These are phyloP conservation scores for Toxotes jaculatrix DNA, from an alignment of 2,113 vertebrate species.

Conservation along the genomic window DNA sequence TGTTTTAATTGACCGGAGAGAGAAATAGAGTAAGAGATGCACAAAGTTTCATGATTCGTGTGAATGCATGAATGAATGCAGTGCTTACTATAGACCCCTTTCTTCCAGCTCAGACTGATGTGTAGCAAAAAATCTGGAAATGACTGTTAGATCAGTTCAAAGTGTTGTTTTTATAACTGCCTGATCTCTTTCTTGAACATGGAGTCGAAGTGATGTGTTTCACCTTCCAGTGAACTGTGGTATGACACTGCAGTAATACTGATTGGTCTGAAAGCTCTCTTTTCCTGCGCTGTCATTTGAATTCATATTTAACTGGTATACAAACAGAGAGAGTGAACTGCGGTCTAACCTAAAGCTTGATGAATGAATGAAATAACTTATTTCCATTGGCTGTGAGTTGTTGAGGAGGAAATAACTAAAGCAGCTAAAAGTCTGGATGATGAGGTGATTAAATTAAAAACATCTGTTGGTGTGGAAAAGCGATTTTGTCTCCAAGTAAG, in stretches of 20 bases:
- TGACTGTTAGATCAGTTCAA: too few relatives aligned
- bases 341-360: conserved; percentile 8
- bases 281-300: conserved; percentile 21
- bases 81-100: not conserved
- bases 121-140: not conserved
- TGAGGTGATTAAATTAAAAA: conserved; percentile 60
- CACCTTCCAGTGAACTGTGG: conserved; percentile 25
- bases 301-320: not conserved
- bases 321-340: not conserved
- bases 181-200: not conserved
- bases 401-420: conserved; percentile 36
- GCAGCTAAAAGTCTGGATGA: conserved; percentile 34
- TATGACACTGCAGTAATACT: not conserved
- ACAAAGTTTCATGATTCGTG: not conserved
- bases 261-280: conserved; percentile 8
- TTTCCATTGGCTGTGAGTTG: conserved; percentile 34
- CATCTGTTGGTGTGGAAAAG: conserved; percentile 47
- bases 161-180: conserved; percentile 1
- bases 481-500: conserved; percentile 22
- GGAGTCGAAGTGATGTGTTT: conserved; percentile 1
- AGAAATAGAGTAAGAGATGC: not conserved
- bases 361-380: conserved; percentile 18
- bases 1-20: conserved; percentile 10
- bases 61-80: not conserved
- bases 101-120: not conserved